Conservation (phyloP, 2,797 vertebrate species). For the Hozukius guyotensis region DNA sequence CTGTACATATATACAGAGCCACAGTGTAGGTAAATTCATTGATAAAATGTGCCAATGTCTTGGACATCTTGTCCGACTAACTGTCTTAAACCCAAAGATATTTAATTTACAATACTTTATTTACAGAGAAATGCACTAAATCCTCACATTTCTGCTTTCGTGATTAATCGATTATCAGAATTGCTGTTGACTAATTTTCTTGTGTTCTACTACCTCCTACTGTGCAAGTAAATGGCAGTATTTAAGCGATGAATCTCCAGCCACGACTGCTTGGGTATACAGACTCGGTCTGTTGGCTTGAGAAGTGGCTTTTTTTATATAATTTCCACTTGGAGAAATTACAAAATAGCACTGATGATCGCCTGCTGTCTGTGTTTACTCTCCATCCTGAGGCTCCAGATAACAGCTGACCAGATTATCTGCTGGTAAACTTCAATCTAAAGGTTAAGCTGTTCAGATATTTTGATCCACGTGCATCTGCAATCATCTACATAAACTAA, state of each 20-base stretch:
- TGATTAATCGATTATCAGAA: not conserved
- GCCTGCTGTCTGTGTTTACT: constrained; percentile 34
- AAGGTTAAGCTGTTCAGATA: not conserved
- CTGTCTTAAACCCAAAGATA: not conserved
- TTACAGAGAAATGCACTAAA: not conserved
- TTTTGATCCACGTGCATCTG: not conserved
- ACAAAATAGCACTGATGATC: constrained; percentile 12
- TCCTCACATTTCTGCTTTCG: not conserved
- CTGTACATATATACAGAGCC: not conserved
- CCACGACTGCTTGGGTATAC: too few species aligned
- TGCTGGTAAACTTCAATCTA: not conserved
- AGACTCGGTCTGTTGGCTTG: too few species aligned
- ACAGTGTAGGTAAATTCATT: not conserved
- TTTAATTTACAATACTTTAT: not conserved
- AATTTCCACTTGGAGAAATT: too few species aligned
- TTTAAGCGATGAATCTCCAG: too few species aligned
- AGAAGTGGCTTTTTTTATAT: too few species aligned
- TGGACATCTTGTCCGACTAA: not conserved
- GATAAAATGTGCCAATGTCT: not conserved
- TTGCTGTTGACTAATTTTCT: not conserved
- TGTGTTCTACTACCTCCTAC: not conserved
- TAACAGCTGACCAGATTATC: not conserved
- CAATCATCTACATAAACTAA: not conserved
- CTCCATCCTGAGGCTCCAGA: constrained; percentile 10
- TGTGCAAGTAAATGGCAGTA: too few species aligned